Evolutionary conservation across 2,888 invertebrate species (phyloP).

Genomic region (Aricia artaxerxes): DNA sequence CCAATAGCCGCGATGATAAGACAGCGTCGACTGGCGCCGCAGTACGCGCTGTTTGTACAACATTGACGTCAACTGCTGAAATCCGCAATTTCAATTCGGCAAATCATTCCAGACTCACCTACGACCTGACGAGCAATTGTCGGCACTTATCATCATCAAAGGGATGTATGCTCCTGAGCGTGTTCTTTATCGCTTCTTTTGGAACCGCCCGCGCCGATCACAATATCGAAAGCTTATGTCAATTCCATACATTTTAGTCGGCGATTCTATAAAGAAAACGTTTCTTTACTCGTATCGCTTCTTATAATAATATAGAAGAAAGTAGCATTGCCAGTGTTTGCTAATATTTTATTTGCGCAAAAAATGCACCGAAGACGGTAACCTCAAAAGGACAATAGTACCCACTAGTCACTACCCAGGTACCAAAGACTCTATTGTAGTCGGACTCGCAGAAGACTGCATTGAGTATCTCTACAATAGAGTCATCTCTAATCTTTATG

Average conservation of each 20-base stretch:
- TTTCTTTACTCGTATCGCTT: too few relatives aligned
- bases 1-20: slow-evolving; percentile 34
- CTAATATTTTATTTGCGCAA: neutral
- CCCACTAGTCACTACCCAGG: neutral
- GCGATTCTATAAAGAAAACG: too few relatives aligned
- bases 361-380: neutral
- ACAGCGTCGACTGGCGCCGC: slow-evolving; percentile 34
- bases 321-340: neutral
- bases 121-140: neutral
- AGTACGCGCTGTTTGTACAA: slow-evolving; percentile 14
- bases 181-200: neutral
- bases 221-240: too few relatives aligned
- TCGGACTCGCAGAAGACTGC: neutral
- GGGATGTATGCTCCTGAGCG: neutral
- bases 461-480: neutral
- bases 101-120: neutral
- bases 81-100: neutral
- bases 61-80: slow-evolving; percentile 32
- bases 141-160: neutral
- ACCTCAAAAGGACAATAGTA: neutral
- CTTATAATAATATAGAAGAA: neutral
- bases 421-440: slow-evolving; percentile 4
- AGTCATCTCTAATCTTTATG: neutral
- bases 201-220: too few relatives aligned
- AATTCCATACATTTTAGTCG: too few relatives aligned